A percentile compares a stretch with the other conserved stretches of the same genome.
phyloP scores from a whole-genome alignment of 2,888 invertebrate species.

The Diarsia rubi region DNA sequence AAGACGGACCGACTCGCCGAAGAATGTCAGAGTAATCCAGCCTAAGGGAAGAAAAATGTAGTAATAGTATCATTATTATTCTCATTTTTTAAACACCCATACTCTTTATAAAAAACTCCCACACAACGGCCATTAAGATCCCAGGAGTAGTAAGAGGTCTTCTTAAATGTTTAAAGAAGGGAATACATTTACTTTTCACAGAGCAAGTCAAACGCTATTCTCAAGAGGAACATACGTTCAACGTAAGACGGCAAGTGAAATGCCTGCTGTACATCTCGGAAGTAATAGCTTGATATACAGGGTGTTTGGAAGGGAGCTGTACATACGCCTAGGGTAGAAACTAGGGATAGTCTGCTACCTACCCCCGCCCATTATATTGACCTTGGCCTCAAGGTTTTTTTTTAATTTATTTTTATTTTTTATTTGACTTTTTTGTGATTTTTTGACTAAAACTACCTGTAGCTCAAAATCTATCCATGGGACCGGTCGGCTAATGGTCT shows the following conservation, averaged over 20 bases:
- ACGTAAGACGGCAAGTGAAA: not conserved
- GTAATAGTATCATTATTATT: not conserved
- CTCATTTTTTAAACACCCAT: no score
- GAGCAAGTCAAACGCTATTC: constrained; percentile 12
- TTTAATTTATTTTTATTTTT: no score
- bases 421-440: no score
- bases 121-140: not conserved
- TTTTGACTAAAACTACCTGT: no score
- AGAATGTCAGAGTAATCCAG: constrained; percentile 95
- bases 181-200: constrained; percentile 3
- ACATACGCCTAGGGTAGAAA: no score
- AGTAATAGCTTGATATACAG: not conserved
- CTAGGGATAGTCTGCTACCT: no score
- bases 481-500: no score
- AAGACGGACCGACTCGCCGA: constrained; percentile 94
- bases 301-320: no score
- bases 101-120: not conserved
- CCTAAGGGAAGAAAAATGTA: constrained; percentile 79
- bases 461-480: no score
- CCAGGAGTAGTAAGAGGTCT: constrained; percentile 22
- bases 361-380: no score
- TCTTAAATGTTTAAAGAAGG: constrained; percentile 20
- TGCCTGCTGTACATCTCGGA: not conserved
- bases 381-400: no score
- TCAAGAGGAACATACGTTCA: constrained; percentile 19